Percentiles rank a stretch among this genome's conserved stretches.
Evolutionary conservation across 2,113 vertebrate genomes (phyloP).

Genomic region (Circaetus cinerascens): DNA sequence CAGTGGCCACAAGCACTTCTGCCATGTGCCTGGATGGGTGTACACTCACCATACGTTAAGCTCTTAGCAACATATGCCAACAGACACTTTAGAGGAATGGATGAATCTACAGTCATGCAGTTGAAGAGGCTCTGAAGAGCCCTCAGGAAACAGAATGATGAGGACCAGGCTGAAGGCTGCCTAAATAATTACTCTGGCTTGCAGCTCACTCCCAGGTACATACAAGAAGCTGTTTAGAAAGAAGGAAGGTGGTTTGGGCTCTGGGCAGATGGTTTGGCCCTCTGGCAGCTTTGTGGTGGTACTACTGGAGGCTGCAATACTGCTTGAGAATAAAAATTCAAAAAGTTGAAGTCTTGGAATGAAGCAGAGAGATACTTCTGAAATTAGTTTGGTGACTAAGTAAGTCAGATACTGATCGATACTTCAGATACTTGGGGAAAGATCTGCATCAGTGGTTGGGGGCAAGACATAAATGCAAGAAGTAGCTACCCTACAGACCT

Average conservation of each 20-base stretch:
- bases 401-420: neutral
- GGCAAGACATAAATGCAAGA: neutral
- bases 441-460: neutral
- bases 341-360: neutral
- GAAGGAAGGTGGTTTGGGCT: neutral
- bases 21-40: neutral
- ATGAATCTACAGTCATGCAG: neutral
- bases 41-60: neutral
- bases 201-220: neutral
- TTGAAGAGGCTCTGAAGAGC: neutral
- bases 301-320: neutral
- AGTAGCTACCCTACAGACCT: neutral
- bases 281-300: neutral
- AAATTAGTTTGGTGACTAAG: neutral
- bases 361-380: neutral
- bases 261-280: neutral
- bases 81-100: neutral
- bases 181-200: neutral
- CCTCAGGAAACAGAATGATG: neutral
- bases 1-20: neutral
- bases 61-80: neutral
- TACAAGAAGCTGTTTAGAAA: neutral
- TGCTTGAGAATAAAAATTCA: neutral
- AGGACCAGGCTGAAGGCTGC: neutral
- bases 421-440: neutral